Percentiles rank a stretch among this genome's conserved stretches.
phyloP scores from a whole-genome alignment of 2,113 vertebrate species.

The Salvelinus fontinalis region DNA sequence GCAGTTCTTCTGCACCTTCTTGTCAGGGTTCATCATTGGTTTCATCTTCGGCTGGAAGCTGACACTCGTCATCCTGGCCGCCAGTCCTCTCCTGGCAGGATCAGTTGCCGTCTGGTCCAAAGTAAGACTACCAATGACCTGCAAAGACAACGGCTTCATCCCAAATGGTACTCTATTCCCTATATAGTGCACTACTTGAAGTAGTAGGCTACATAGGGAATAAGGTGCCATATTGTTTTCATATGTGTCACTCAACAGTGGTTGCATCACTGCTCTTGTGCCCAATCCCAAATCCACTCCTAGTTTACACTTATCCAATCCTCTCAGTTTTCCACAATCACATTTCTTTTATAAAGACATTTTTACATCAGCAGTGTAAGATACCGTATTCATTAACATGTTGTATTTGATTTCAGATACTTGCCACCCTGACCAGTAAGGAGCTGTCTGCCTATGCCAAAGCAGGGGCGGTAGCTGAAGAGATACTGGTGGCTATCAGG shows the following conservation, averaged over 20 bases:
- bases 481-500: conserved; percentile 70
- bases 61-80: conserved; percentile 74
- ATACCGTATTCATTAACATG: neutral
- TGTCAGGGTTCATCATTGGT: conserved; percentile 71
- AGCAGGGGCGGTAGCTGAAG: conserved; percentile 77
- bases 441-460: conserved; percentile 74
- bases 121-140: conserved; percentile 47
- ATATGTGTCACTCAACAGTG: neutral
- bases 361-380: no score
- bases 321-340: no score
- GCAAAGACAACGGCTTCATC: neutral
- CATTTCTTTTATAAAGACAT: no score
- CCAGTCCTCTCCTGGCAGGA: conserved; percentile 71
- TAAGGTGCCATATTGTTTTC: neutral
- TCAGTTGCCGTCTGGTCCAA: conserved; percentile 69
- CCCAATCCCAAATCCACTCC: no score
- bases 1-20: conserved; percentile 67
- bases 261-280: no score
- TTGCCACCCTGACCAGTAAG: conserved; percentile 62
- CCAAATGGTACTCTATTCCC: no score
- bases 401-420: conserved; percentile 51
- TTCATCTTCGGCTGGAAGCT: conserved; percentile 78
- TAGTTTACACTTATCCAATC: no score
- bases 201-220: no score
- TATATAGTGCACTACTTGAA: no score